Evolutionary conservation across 2,888 invertebrate species (phyloP).

Genomic region (Epistrophella euchroma): DNA sequence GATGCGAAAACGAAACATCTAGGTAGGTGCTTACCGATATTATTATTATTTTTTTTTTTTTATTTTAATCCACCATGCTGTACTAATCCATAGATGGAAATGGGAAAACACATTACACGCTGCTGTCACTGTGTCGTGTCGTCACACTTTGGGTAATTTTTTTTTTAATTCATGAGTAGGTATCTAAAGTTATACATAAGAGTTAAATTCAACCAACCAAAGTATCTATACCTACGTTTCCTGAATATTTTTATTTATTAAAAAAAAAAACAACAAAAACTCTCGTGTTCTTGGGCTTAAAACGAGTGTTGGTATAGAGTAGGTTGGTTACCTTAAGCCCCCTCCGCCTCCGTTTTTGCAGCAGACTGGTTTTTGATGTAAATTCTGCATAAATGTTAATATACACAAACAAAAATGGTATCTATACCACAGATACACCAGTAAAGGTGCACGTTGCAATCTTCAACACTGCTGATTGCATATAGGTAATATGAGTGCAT

Average conservation of each 20-base stretch:
- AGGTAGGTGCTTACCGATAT: constrained; percentile 26
- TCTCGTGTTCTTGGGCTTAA: constrained; percentile 66
- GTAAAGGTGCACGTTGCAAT: constrained; percentile 17
- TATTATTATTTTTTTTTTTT: not conserved
- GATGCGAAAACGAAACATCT: constrained; percentile 7
- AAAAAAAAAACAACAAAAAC: constrained; percentile 21
- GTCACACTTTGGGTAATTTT: constrained; percentile 11
- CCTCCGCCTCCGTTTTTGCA: not conserved
- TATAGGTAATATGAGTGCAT: constrained; percentile 15
- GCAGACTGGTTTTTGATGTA: constrained; percentile 35
- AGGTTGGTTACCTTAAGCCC: not conserved
- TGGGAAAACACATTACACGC: constrained; percentile 42
- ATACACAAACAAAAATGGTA: constrained; percentile 22
- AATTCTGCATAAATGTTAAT: constrained; percentile 57
- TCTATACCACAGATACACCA: constrained; percentile 13
- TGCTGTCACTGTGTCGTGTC: constrained; percentile 1
- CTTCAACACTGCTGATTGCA: constrained; percentile 46
- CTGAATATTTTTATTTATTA: constrained; percentile 63
- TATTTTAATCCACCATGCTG: constrained; percentile 10
- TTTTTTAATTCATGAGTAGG: not conserved
- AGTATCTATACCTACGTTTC: constrained; percentile 61
- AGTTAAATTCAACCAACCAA: constrained; percentile 43
- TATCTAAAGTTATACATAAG: constrained; percentile 16
- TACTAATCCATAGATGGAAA: constrained; percentile 48
- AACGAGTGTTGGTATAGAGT: constrained; percentile 34